phyloP scores from a whole-genome alignment of 2,888 invertebrate species.

The Oxytorus armatus region DNA sequence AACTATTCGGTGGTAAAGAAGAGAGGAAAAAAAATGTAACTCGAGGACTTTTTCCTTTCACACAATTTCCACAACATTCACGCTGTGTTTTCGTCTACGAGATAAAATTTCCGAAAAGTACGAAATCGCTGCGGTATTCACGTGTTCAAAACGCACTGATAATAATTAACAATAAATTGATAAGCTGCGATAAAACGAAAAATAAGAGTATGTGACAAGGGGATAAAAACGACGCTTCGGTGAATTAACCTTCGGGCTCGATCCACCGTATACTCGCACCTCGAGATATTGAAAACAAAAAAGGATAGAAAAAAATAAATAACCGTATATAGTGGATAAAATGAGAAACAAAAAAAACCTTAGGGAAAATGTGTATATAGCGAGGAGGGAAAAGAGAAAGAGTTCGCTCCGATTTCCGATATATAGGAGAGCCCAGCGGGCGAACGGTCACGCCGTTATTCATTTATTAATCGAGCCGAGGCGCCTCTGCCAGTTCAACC shows the following conservation, averaged over 20 bases:
- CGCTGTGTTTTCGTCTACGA: too few relatives aligned
- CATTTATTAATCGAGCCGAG: conserved; percentile 62
- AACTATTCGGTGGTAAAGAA: too few relatives aligned
- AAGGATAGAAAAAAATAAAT: not conserved
- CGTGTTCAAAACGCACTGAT: too few relatives aligned
- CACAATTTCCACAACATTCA: too few relatives aligned
- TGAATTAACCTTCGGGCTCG: conserved; percentile 26
- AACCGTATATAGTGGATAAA: conserved; percentile 26
- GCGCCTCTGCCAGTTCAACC: conserved; percentile 51
- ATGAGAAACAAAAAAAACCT: conserved; percentile 26
- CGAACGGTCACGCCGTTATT: conserved; percentile 59
- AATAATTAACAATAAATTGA: too few relatives aligned
- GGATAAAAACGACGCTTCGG: conserved; percentile 3
- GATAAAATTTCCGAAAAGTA: too few relatives aligned
- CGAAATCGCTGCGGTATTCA: too few relatives aligned
- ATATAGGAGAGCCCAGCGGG: conserved; percentile 44
- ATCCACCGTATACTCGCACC: not conserved
- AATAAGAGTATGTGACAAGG: not conserved
- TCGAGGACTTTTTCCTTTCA: too few relatives aligned
- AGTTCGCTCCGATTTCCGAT: conserved; percentile 57
- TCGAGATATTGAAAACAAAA: not conserved
- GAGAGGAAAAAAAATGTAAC: too few relatives aligned
- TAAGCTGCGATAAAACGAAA: not conserved
- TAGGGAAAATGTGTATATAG: conserved; percentile 16
- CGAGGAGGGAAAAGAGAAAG: not conserved